phyloP scores from a whole-genome alignment of 1,140 invertebrate genomes.

The Phthorimaea operculella region DNA sequence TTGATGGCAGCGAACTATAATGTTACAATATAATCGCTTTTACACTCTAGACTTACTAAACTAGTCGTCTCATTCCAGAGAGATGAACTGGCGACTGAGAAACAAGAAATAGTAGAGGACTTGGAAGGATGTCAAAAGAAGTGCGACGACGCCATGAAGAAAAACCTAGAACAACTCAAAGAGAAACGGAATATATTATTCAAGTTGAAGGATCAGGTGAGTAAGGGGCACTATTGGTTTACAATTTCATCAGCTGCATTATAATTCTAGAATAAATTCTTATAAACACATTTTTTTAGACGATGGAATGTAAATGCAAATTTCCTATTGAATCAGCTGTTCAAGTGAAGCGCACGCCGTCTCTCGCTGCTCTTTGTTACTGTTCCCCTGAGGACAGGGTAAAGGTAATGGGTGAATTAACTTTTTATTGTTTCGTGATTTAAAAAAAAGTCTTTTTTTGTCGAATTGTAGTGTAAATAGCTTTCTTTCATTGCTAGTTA shows the following conservation, averaged over 20 bases:
- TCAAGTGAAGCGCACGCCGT: slow-evolving; percentile 49
- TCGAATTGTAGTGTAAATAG: too few relatives aligned
- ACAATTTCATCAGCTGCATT: too few relatives aligned
- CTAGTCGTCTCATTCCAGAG: too few relatives aligned
- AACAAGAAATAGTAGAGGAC: slow-evolving; percentile 35
- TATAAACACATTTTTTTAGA: not conserved
- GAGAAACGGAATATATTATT: slow-evolving; percentile 32
- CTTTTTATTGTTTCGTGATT: too few relatives aligned
- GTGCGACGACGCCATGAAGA: slow-evolving; percentile 40
- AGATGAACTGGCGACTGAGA: slow-evolving; percentile 19
- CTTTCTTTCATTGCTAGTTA: too few relatives aligned
- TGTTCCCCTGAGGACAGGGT: slow-evolving; percentile 42
- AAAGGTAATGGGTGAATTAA: not conserved
- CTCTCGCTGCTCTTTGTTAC: slow-evolving; percentile 42
- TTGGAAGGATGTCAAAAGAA: slow-evolving; percentile 39
- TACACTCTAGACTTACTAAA: too few relatives aligned
- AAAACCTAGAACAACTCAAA: slow-evolving; percentile 31
- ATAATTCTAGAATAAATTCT: too few relatives aligned
- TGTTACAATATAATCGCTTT: too few relatives aligned
- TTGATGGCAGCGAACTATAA: too few relatives aligned
- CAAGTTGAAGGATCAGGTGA: slow-evolving; percentile 30
- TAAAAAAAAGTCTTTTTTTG: too few relatives aligned
- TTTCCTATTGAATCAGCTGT: slow-evolving; percentile 35
- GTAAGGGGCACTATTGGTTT: not conserved
- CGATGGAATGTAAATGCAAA: slow-evolving; percentile 48